Evolutionary conservation across 2,113 vertebrate species (phyloP).

Genomic region (Perca schrenkii): DNA sequence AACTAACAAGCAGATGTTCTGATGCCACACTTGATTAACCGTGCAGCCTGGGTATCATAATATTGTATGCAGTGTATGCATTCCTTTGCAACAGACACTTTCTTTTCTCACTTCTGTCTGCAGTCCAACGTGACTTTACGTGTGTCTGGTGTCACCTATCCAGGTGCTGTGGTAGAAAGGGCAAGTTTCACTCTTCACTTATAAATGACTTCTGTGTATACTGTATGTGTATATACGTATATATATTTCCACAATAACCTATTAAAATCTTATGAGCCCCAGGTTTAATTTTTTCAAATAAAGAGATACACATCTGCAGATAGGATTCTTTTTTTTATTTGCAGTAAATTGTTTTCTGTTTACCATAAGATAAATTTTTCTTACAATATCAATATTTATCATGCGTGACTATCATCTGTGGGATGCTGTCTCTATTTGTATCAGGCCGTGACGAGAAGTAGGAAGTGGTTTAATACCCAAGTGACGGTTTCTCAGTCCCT

Average conservation of each 20-base stretch:
- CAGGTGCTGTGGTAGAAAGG: slow-evolving; percentile 9
- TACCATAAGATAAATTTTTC: not conserved
- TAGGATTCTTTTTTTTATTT: not conserved
- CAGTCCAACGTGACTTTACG: not conserved
- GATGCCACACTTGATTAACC: not conserved
- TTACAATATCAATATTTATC: not conserved
- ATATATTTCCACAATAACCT: not conserved
- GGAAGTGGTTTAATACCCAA: slow-evolving; percentile 33
- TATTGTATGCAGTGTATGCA: not conserved
- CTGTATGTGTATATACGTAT: too few relatives aligned
- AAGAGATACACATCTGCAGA: not conserved
- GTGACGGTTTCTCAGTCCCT: slow-evolving; percentile 30
- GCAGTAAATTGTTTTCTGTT: not conserved
- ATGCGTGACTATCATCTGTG: not conserved
- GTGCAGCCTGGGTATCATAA: not conserved
- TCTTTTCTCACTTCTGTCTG: slow-evolving; percentile 56
- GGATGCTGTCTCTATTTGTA: slow-evolving; percentile 25
- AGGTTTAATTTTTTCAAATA: not conserved
- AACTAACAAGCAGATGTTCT: not conserved
- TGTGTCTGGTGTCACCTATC: not conserved
- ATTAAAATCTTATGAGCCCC: not conserved
- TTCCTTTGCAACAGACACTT: slow-evolving; percentile 28
- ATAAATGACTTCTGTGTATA: too few relatives aligned
- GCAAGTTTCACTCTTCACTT: slow-evolving; percentile 14
- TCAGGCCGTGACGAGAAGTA: not conserved